Evolutionary conservation across 2,888 invertebrate species (phyloP).

Genomic region (Trileptium ribeirensis): DNA sequence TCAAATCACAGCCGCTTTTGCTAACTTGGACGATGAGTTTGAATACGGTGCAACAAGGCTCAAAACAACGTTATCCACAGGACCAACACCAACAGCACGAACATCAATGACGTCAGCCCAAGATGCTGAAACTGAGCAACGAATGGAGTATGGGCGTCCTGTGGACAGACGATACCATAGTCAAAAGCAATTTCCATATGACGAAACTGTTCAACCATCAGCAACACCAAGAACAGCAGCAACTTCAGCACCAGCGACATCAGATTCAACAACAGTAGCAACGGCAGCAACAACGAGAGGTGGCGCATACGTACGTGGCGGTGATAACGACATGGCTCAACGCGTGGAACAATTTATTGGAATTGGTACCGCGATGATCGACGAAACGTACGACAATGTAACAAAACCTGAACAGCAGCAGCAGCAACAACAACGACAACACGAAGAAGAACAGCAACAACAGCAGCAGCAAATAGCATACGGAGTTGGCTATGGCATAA

Average conservation of each 20-base stretch:
- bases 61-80: no score
- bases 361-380: neutral
- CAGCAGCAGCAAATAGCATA: neutral
- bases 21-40: neutral
- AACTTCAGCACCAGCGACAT: neutral
- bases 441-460: conserved; percentile 12
- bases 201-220: no score
- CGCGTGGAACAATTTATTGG: neutral
- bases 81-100: no score
- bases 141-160: neutral
- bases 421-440: conserved; percentile 4
- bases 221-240: neutral
- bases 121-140: no score
- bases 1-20: conserved; percentile 20
- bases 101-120: no score
- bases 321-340: neutral
- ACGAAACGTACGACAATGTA: neutral
- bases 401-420: no score
- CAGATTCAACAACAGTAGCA: neutral
- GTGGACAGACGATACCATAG: neutral
- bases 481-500: neutral
- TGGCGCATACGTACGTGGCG: neutral
- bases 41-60: no score
- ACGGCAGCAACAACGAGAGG: neutral
- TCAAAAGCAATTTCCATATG: neutral